A percentile compares a stretch with the other conserved stretches of the same genome.
phyloP scores from a whole-genome alignment of 2,888 invertebrate species.

The Tetragonula carbonaria region DNA sequence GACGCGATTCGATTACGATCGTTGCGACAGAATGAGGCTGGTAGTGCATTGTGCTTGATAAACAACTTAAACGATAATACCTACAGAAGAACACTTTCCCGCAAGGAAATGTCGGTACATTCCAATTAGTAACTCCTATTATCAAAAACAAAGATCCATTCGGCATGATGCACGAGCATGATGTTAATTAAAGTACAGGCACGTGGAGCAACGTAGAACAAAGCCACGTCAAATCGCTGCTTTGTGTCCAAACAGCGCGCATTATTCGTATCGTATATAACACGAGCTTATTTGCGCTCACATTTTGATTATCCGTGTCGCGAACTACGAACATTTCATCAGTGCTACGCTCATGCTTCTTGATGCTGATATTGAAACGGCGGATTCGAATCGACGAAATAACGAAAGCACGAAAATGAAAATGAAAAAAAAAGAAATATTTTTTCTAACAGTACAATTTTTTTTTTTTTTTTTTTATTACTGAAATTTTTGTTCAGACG shows the following conservation, averaged over 20 bases:
- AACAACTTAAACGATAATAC: background rate
- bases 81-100: background rate
- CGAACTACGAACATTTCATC: background rate
- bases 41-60: background rate
- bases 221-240: constrained; percentile 11
- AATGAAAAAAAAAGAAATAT: no score
- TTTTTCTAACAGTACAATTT: no score
- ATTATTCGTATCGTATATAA: background rate
- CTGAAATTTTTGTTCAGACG: background rate
- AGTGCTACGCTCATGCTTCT: background rate
- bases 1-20: background rate
- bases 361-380: background rate
- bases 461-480: no score
- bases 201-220: background rate
- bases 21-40: no score
- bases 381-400: background rate
- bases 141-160: background rate
- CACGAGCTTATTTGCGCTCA: no score
- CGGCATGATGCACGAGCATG: background rate
- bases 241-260: constrained; percentile 2
- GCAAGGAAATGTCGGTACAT: background rate
- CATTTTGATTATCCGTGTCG: background rate
- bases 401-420: background rate
- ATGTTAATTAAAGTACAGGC: background rate
- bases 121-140: background rate